Evolutionary conservation across 2,888 invertebrate species (phyloP), one percentile per base, ranked within the genome.

Genomic region (Apeira syringaria): DNA sequence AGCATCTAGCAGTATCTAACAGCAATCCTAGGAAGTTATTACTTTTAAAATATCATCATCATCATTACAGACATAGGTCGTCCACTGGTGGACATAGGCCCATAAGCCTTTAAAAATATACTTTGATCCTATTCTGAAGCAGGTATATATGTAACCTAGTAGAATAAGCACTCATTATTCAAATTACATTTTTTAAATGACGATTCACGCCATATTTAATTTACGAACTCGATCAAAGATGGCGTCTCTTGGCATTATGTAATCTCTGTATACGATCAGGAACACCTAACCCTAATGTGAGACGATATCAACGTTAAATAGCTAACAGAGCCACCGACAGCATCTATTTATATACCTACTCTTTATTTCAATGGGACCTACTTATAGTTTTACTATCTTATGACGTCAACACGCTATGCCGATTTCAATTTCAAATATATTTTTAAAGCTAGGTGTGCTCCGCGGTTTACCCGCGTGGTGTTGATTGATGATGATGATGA

Each of bases 381-480:
- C 33, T 34, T 25, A 34, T 25, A 34, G 25, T 34, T 34, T 34
- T 34, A 34, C 33, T 34, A 10, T 17, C 15, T 25, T n/a, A 11
- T 25, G 33, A 34, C 25, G 25, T 33, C 33, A 33, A 4, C 3
- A 3, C 15, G 15, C 15, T 4, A 15, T 15, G 2, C 4, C 2
- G 4, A 15, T 15, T 27, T 12, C n/a, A 27, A 27, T n/a, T n/a
- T n/a, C n/a, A n/a, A 27, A 12, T 12, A 2, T 15, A n/a, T 8
- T 3, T 9, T 5, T 9, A 25, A 5, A 25, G n/a, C 4, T n/a
- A 10, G 3, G 11, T 25, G 4, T n/a, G n/a, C n/a, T n/a, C n/a
- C n/a, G n/a, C n/a, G n/a, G n/a, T n/a, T n/a, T n/a, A n/a, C n/a
- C n/a, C n/a, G n/a, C n/a, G n/a, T n/a, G n/a, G n/a, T n/a, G n/a